Percentiles rank a stretch among this genome's conserved stretches.
Conservation (phyloP, 2,113 vertebrate genomes). For the Psilopogon haemacephalus region DNA sequence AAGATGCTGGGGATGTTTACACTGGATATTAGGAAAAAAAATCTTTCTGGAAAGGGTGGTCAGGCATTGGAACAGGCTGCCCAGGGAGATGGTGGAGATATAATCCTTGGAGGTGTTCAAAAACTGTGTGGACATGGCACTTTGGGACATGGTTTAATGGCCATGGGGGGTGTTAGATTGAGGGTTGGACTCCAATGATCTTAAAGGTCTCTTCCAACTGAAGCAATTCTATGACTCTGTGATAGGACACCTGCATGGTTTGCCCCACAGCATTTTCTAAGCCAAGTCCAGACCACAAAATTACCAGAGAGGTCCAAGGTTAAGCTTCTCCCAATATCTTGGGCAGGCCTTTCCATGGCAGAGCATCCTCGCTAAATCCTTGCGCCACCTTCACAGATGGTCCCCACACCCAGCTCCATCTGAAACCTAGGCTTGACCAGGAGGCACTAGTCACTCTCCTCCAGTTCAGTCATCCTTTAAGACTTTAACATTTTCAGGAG, state of each 20-base stretch:
- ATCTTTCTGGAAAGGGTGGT: too few species aligned
- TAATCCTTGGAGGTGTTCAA: too few species aligned
- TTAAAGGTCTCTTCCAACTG: too few species aligned
- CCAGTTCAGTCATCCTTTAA: background rate
- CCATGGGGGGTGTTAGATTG: too few species aligned
- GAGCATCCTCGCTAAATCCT: background rate
- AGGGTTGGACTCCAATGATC: too few species aligned
- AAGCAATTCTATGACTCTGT: too few species aligned
- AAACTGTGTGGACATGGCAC: too few species aligned
- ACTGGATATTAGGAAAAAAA: too few species aligned
- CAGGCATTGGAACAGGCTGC: too few species aligned
- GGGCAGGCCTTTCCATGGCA: background rate
- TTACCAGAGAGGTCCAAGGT: background rate
- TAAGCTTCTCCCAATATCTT: background rate
- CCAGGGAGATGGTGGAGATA: too few species aligned
- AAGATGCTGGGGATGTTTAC: too few species aligned
- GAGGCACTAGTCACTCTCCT: background rate
- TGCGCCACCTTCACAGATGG: background rate
- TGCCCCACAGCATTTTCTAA: background rate
- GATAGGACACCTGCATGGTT: background rate
- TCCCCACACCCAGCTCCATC: background rate
- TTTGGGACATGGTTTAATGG: too few species aligned
- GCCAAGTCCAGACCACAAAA: background rate
- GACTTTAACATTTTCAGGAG: background rate
- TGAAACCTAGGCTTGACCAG: fast-evolving